phyloP scores from a whole-genome alignment of 2,888 invertebrate genomes.

The Helobdella robusta region DNA sequence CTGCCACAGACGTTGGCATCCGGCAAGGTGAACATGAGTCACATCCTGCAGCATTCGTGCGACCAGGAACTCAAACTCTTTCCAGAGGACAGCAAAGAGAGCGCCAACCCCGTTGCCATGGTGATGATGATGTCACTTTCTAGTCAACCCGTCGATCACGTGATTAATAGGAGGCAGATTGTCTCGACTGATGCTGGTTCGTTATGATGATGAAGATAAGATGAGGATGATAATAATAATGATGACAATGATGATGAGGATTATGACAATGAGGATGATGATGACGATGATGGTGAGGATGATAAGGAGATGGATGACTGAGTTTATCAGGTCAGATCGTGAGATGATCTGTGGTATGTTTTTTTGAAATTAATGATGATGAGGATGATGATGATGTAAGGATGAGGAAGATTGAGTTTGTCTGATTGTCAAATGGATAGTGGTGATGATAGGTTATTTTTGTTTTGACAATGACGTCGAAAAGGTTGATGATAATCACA shows the following conservation, averaged over 20 bases:
- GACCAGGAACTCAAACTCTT: slow-evolving; percentile 81
- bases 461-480: no score
- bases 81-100: slow-evolving; percentile 62
- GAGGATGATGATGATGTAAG: no score
- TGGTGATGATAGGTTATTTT: no score
- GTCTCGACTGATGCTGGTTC: slow-evolving; percentile 40
- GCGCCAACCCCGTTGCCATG: slow-evolving; percentile 62
- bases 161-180: slow-evolving; percentile 25
- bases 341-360: no score
- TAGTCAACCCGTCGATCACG: slow-evolving; percentile 79
- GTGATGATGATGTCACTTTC: slow-evolving; percentile 75
- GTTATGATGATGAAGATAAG: slow-evolving; percentile 21
- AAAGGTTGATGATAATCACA: no score
- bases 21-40: slow-evolving; percentile 62
- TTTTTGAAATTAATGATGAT: no score
- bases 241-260: slow-evolving; percentile 2
- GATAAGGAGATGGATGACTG: slow-evolving; percentile 9
- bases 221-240: slow-evolving; percentile 6
- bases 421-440: no score
- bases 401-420: no score
- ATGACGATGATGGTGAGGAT: slow-evolving; percentile 13
- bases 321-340: no score
- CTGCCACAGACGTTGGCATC: slow-evolving; percentile 73
- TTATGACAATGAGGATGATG: slow-evolving; percentile 12
- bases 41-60: slow-evolving; percentile 75